Evolutionary conservation across 2,113 vertebrate species (phyloP).

Genomic region (Brachypodius melanocephalos): DNA sequence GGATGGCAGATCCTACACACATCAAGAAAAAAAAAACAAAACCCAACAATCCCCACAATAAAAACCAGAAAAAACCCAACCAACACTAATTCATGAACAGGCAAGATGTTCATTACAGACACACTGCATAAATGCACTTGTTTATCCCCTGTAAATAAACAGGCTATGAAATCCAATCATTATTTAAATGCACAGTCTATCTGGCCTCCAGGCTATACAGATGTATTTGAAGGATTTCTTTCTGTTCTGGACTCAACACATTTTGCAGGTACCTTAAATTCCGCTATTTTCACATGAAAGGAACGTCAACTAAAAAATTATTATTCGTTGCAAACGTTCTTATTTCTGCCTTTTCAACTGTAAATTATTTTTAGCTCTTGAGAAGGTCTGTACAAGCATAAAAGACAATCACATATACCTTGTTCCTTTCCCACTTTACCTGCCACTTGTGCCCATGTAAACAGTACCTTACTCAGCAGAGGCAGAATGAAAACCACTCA

Average conservation of each 20-base stretch:
- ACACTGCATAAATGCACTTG: background rate
- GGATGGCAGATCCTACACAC: background rate
- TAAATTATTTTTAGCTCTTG: background rate
- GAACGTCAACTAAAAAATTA: background rate
- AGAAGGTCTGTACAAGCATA: background rate
- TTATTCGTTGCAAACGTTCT: background rate
- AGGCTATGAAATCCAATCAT: background rate
- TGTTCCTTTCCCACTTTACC: background rate
- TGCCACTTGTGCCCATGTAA: background rate
- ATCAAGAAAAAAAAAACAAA: background rate
- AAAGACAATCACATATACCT: background rate
- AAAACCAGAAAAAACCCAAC: background rate
- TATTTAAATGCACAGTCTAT: background rate
- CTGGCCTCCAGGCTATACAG: background rate
- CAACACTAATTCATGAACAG: background rate
- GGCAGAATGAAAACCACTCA: background rate
- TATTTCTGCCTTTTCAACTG: background rate
- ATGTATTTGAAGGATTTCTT: background rate
- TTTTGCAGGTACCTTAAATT: background rate
- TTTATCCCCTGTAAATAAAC: background rate
- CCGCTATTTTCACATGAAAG: background rate
- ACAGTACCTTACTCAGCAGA: background rate
- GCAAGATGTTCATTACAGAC: background rate
- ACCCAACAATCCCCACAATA: background rate
- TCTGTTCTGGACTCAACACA: background rate